phyloP scores from a whole-genome alignment of 2,797 vertebrate genomes.

The Lophotriccus pileatus region DNA sequence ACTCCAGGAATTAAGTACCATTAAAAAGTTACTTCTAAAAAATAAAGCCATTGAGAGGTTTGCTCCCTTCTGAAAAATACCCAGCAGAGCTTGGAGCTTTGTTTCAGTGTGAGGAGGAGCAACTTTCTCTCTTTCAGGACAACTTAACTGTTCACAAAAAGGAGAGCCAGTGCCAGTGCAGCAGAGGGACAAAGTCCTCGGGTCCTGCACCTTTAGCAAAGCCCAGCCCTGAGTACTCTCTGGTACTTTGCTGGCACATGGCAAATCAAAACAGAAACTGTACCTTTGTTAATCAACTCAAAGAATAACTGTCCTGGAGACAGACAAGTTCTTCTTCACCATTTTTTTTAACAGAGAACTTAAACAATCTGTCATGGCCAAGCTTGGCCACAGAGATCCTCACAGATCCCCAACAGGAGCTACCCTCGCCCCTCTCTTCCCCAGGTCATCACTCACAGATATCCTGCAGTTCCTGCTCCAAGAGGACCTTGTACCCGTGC shows the following conservation, averaged over 20 bases:
- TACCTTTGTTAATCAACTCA: neutral
- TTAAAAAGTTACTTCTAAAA: constrained; percentile 61
- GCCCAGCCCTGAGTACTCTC: neutral
- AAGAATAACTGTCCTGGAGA: neutral
- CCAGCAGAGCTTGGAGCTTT: neutral
- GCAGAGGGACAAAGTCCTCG: neutral
- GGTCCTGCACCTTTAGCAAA: neutral
- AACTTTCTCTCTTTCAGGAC: neutral
- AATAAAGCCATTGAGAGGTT: constrained; percentile 49
- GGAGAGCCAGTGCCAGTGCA: fast-evolving
- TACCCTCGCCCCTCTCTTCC: fast-evolving
- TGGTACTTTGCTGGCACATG: no score
- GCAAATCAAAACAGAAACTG: neutral
- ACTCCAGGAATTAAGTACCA: neutral
- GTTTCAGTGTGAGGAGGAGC: neutral
- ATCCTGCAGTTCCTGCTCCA: fast-evolving
- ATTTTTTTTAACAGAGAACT: neutral
- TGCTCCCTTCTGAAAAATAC: constrained; percentile 69
- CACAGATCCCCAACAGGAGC: fast-evolving
- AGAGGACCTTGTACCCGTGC: neutral
- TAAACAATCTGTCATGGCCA: fast-evolving
- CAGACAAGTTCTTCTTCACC: neutral
- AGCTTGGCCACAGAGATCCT: neutral
- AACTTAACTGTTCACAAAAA: neutral
- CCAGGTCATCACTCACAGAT: fast-evolving